Evolutionary conservation across 2,113 vertebrate species (phyloP).

Genomic region (Pelecanus crispus): DNA sequence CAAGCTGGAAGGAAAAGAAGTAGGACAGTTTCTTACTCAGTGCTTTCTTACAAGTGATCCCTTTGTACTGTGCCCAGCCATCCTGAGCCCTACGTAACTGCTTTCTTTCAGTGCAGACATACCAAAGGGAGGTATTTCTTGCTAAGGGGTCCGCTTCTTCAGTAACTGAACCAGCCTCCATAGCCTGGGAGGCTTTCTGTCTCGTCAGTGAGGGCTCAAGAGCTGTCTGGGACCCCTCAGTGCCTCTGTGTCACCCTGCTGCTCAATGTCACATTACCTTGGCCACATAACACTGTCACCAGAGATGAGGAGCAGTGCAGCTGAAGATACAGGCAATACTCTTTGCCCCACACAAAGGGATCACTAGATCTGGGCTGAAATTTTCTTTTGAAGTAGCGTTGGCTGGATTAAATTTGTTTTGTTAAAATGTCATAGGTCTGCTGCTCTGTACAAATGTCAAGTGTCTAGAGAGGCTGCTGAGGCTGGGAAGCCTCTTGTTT

Average conservation of each 20-base stretch:
- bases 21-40: background rate
- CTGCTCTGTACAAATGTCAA: background rate
- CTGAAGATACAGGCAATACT: background rate
- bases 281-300: background rate
- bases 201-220: background rate
- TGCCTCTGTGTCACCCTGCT: background rate
- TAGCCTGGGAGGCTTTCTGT: background rate
- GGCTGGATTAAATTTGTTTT: background rate
- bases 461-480: background rate
- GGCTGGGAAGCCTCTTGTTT: background rate
- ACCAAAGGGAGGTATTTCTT: background rate
- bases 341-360: background rate
- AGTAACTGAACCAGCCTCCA: background rate
- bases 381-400: background rate
- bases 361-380: background rate
- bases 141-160: background rate
- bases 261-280: background rate
- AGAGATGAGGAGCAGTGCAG: background rate
- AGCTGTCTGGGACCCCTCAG: background rate
- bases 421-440: background rate
- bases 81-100: fast-evolving
- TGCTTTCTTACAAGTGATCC: background rate
- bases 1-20: background rate
- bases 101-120: background rate
- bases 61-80: fast-evolving